These are phyloP conservation scores for Acanthaster planci DNA, from an alignment of 35 echinoderm and acorn worm genomes.

Conservation along the genomic window DNA sequence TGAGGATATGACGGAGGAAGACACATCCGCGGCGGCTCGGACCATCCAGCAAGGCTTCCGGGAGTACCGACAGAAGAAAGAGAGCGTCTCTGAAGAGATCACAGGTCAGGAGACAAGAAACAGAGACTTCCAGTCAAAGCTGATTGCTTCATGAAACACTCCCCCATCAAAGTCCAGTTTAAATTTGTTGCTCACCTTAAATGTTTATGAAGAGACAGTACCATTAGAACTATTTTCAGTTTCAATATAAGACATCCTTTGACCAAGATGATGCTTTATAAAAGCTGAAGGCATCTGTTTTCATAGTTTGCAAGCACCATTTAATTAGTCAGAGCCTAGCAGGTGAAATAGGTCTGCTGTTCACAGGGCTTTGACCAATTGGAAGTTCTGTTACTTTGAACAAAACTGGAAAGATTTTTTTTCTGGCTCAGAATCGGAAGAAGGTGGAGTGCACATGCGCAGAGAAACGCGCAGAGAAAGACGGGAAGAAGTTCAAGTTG, in stretches of 20 bases:
- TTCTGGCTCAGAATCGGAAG: background rate
- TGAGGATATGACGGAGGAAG: background rate
- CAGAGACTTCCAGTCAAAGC: background rate
- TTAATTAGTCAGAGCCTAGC: too few relatives aligned
- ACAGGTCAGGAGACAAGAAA: too few relatives aligned
- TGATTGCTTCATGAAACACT: background rate
- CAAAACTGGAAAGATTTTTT: too few relatives aligned
- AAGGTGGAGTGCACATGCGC: background rate
- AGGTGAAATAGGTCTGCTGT: too few relatives aligned
- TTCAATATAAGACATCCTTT: too few relatives aligned
- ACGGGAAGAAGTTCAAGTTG: background rate
- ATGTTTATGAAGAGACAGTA: background rate
- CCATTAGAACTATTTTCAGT: too few relatives aligned
- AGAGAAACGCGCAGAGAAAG: background rate
- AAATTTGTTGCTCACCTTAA: background rate
- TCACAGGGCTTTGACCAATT: too few relatives aligned
- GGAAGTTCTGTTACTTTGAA: too few relatives aligned
- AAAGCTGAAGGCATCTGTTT: too few relatives aligned
- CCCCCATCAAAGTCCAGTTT: background rate
- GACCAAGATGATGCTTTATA: too few relatives aligned
- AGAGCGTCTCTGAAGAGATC: background rate
- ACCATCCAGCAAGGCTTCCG: slow-evolving; percentile 40
- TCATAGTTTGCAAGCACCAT: too few relatives aligned
- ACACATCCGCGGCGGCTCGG: background rate
- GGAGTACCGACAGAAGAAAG: slow-evolving; percentile 38